A percentile compares a stretch with the other conserved stretches of the same genome.
Evolutionary conservation across 2,797 vertebrate genomes (phyloP).

Genomic region (Muraenolepis orangiensis): DNA sequence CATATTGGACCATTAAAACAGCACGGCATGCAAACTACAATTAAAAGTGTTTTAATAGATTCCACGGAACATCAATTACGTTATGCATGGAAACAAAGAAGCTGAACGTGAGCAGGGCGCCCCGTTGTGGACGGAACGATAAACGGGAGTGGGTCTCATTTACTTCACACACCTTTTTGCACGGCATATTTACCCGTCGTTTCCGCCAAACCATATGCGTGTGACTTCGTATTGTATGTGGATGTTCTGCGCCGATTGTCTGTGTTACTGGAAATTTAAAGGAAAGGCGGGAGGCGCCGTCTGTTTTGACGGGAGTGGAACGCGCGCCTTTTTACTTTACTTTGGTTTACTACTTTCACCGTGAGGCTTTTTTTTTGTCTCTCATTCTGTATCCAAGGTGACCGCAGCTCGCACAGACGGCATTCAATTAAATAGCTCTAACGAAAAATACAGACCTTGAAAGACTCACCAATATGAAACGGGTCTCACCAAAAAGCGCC

Average conservation of each 20-base stretch:
- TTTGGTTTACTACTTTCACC: background rate
- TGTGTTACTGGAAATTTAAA: background rate
- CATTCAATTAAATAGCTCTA: background rate
- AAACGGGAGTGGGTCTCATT: background rate
- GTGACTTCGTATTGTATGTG: background rate
- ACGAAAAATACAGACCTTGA: background rate
- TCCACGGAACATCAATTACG: slow-evolving; percentile 41
- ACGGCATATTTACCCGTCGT: background rate
- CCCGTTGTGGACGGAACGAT: slow-evolving; percentile 7
- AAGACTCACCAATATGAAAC: background rate
- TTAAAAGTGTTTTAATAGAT: slow-evolving; percentile 52
- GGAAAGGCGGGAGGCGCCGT: background rate
- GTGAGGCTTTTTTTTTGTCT: background rate
- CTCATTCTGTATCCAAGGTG: background rate
- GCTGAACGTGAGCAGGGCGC: slow-evolving; percentile 2
- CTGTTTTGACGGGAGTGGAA: background rate
- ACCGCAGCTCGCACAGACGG: background rate
- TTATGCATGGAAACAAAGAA: slow-evolving; percentile 26
- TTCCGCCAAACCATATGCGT: background rate
- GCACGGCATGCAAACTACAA: slow-evolving; percentile 37
- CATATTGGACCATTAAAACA: slow-evolving; percentile 40
- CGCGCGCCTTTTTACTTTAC: background rate
- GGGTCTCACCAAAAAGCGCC: too few species aligned
- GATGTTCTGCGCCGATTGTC: background rate
- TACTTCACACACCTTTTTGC: slow-evolving; percentile 4